phyloP scores from a whole-genome alignment of 2,113 vertebrate genomes.

The Onychostruthus taczanowskii region DNA sequence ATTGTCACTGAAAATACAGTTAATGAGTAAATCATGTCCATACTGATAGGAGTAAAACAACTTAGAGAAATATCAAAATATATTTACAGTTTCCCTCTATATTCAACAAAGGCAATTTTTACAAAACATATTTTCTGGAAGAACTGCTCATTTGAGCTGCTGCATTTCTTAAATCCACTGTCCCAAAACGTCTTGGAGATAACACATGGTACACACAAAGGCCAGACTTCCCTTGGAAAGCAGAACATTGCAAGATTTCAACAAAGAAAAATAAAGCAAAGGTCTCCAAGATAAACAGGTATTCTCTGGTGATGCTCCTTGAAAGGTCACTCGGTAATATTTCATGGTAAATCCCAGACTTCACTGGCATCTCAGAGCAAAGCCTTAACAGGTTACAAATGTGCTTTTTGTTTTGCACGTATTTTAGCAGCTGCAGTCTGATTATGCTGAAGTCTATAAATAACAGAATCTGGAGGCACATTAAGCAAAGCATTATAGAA shows the following conservation, averaged over 20 bases:
- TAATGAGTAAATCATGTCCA: background rate
- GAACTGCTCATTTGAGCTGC: constrained; percentile 4
- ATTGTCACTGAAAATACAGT: background rate
- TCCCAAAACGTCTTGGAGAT: background rate
- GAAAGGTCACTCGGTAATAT: constrained; percentile 7
- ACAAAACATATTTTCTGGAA: constrained; percentile 2
- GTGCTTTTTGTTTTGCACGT: constrained; percentile 19
- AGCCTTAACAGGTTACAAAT: constrained; percentile 34
- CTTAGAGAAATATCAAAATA: background rate
- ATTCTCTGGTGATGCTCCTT: constrained; percentile 7
- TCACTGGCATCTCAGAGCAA: background rate
- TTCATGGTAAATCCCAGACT: background rate
- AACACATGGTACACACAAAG: background rate
- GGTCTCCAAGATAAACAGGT: constrained; percentile 22
- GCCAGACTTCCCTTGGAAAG: constrained; percentile 1
- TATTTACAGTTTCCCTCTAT: background rate
- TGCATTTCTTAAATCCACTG: background rate
- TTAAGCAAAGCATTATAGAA: constrained; percentile 47
- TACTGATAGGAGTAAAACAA: background rate
- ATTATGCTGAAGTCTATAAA: constrained; percentile 65
- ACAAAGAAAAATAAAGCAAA: background rate
- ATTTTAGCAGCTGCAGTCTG: constrained; percentile 51
- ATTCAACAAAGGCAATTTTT: background rate
- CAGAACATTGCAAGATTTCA: constrained; percentile 17
- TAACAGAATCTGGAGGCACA: constrained; percentile 62